Base-by-base conservation (phyloP, 1,140 invertebrate species). In the Drosophila mayri region DNA sequence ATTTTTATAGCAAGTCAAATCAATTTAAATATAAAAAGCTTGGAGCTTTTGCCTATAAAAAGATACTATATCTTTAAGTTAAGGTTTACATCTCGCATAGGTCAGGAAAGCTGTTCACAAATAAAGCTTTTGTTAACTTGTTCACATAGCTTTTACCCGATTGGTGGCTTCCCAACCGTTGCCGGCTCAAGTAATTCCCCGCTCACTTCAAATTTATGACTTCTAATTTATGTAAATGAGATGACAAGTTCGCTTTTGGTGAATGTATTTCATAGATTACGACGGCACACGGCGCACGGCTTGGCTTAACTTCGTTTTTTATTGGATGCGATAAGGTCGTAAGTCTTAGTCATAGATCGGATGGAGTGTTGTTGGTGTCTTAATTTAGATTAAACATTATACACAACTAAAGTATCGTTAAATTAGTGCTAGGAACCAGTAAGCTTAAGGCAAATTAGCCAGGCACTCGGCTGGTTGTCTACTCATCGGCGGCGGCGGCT, bases 191-290 rank as follows among this genome's bases (percentile, higher is more conserved):
- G 66, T 72, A 30, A 32, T 79, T 87, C 78, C 78, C 80, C 79
- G 84, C 59, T 76, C 44, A 70, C 57, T 80, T 87, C 77, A 67
- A 86, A 88, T 88, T 87, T 80, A 87, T 87, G 18, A 55, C 72
- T 88, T 88, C 76, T 84, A 87, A 88, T 88, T 88, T 87, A 87
- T 87, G 83, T 77, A 88, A 87, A 87, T 87, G 61, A 87, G 74
- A 88, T 81, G 82, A 86, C 82, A 80, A 88, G 57, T 62, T 74
- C 66, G 78, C 66, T 88, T 87, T 86, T 60, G 52, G 79, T 87
- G 83, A 87, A 87, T 88, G 84, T 86, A 43, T 83, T 68, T 79
- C 46, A 62, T 35, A 67, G 50, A 55, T 61, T 73, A 68, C 72
- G 76, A 78, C 62, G 74, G 28, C 57, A 43, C 41, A 40, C 52